Evolutionary conservation across 2,113 vertebrate species (phyloP).

Genomic region (zebrafish (Danio rerio)): GRCz12tu NC_133178.1:33557001-33557500

Average conservation of each 20-base stretch:
- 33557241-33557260: background rate
- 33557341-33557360: conserved; percentile 46
- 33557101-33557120: conserved; percentile 10
- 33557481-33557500: background rate
- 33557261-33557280: background rate
- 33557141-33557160: conserved; percentile 12
- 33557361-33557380: conserved; percentile 46
- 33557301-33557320: conserved; percentile 30
- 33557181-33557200: too few species aligned
- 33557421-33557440: background rate
- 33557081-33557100: conserved; percentile 11
- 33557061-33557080: conserved; percentile 19
- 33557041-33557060: conserved; percentile 34
- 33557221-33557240: background rate
- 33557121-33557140: conserved; percentile 25
- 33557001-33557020: conserved; percentile 14
- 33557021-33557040: conserved; percentile 23
- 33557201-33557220: background rate
- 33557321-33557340: conserved; percentile 36
- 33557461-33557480: background rate
- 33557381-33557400: conserved; percentile 17
- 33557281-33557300: background rate
- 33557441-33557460: background rate
- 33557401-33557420: conserved; percentile 1
- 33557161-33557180: background rate